phyloP scores from a whole-genome alignment of 2,113 vertebrate genomes.

The Proterorhinus semilunaris region DNA sequence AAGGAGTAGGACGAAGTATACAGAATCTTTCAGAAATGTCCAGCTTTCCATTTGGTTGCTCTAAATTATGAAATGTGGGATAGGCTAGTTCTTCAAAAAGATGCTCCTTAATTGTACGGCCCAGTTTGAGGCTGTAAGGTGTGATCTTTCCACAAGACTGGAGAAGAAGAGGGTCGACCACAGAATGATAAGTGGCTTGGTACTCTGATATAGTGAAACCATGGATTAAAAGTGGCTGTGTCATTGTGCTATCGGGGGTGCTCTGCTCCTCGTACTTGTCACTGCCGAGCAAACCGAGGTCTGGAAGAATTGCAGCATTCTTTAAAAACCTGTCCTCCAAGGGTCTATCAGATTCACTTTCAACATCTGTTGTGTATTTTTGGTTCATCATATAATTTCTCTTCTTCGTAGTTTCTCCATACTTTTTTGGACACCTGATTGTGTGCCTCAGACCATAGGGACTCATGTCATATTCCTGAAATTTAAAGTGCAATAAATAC shows the following conservation, averaged over 20 bases:
- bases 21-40: slow-evolving; percentile 65
- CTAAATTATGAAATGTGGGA: slow-evolving; percentile 50
- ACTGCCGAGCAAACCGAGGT: slow-evolving; percentile 20
- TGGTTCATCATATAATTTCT: slow-evolving; percentile 34
- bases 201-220: slow-evolving; percentile 66
- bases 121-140: slow-evolving; percentile 68
- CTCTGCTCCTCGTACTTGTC: slow-evolving; percentile 1
- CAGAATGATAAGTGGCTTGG: slow-evolving; percentile 61
- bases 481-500: not conserved
- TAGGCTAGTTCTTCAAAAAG: slow-evolving; percentile 69
- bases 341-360: slow-evolving; percentile 26
- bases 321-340: slow-evolving; percentile 50
- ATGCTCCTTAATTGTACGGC: slow-evolving; percentile 67
- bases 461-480: slow-evolving; percentile 54
- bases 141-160: slow-evolving; percentile 45
- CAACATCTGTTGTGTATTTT: slow-evolving; percentile 17
- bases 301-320: slow-evolving; percentile 61
- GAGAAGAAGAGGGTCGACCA: slow-evolving; percentile 70
- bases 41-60: slow-evolving; percentile 44
- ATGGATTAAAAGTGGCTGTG: slow-evolving; percentile 54
- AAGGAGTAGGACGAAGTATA: slow-evolving; percentile 59
- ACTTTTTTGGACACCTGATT: slow-evolving; percentile 66
- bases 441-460: slow-evolving; percentile 55
- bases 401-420: slow-evolving; percentile 57
- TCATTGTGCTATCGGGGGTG: not conserved